Base-by-base conservation (phyloP, 1,140 invertebrate genomes). In the Drosophila serrata region DNA sequence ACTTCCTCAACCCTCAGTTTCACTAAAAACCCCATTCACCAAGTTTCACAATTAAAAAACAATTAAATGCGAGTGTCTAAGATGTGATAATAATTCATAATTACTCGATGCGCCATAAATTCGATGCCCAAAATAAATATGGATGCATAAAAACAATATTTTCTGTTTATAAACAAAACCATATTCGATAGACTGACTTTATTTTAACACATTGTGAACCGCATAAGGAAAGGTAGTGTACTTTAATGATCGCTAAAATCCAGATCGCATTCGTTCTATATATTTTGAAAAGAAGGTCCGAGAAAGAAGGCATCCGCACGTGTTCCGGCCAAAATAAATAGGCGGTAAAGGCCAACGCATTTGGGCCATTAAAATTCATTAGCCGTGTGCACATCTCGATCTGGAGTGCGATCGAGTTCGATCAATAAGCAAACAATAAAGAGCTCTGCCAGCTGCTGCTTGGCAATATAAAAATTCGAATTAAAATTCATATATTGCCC, bases 361-460 rank as follows among this genome's bases (percentile, higher is more conserved):
- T 72, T 40, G 51, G 64, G 51, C 67, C 69, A 73, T 72, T 72
- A 59, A 72, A 72, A 72, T 72, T 72, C 68, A 72, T 72, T 72
- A 59, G 51, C 68, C 68, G 68, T 70, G 65, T 70, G 65, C 68
- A 72, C 68, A 72, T 72, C 51, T 72, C 51, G 68, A 59, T 72
- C 51, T 72, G 51, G 65, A 72, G 68, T 72, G 68, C 65, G 40
- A 70, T 24, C 24, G 24, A 40, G 57, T 59, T 31, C 67, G 69
- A 73, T 73, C 69, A 73, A 73, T 73, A 73, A 72, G 67, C 69
- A 72, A 73, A 59, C 69, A 72, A 73, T 73, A 73, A 72, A 73
- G 53, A 72, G 9, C 64, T 42, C 19, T 35, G 29, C 65, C 69
- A 68, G 49, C 63, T 43, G 64, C 60, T 35, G 43, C 43, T 46